Percentiles rank a stretch among this genome's conserved stretches.
Conservation (phyloP, 1,140 invertebrate genomes). For the Drosophila nannoptera region DNA sequence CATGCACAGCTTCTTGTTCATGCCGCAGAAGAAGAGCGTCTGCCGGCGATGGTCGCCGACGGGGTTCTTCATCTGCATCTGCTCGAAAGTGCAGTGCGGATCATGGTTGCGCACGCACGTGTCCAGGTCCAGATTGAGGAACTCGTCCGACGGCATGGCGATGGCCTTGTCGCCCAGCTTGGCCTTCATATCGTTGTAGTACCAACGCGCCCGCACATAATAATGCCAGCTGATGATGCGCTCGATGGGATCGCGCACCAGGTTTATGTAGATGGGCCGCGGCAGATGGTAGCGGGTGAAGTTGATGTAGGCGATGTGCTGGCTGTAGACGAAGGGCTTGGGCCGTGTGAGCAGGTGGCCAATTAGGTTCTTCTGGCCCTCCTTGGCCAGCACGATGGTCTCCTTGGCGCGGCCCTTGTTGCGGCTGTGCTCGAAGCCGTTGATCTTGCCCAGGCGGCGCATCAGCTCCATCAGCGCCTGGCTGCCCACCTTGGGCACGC, state of each 20-base stretch:
- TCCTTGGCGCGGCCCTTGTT: constrained; percentile 91
- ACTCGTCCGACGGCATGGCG: constrained; percentile 89
- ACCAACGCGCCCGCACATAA: constrained; percentile 89
- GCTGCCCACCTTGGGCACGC: constrained; percentile 92
- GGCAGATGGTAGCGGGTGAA: constrained; percentile 85
- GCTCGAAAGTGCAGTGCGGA: constrained; percentile 88
- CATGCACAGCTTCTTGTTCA: constrained; percentile 89
- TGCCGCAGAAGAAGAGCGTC: constrained; percentile 93
- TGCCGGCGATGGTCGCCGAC: constrained; percentile 91
- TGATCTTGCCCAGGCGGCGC: constrained; percentile 85
- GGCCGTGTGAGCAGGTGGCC: constrained; percentile 79
- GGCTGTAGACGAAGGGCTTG: constrained; percentile 80
- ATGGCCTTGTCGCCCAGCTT: constrained; percentile 88
- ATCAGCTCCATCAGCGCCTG: constrained; percentile 93
- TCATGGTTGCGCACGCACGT: constrained; percentile 90
- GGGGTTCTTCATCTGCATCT: constrained; percentile 88
- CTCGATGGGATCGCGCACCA: constrained; percentile 93
- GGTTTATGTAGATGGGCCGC: constrained; percentile 92
- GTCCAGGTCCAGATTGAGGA: constrained; percentile 94
- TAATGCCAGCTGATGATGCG: constrained; percentile 95
- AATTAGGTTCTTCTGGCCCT: constrained; percentile 84
- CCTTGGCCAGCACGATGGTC: constrained; percentile 87
- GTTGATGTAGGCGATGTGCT: constrained; percentile 76
- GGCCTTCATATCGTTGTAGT: constrained; percentile 91
- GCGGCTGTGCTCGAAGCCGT: constrained; percentile 89